A percentile compares a stretch with the other conserved stretches of the same genome.
phyloP scores from a whole-genome alignment of 2,888 invertebrate species.

The Aphidoletes aphidimyza region DNA sequence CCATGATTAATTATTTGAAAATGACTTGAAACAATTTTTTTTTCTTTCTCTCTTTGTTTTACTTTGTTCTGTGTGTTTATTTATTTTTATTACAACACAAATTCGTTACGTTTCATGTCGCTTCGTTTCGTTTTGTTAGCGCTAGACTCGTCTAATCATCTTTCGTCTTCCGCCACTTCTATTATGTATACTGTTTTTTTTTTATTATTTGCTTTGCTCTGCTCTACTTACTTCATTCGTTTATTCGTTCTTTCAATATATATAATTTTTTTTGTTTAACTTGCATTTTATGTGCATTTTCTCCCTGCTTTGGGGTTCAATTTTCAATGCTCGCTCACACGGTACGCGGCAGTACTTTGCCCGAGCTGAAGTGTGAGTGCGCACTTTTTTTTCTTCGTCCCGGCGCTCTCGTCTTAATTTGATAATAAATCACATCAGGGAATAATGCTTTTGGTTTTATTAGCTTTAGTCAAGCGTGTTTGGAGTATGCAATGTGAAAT shows the following conservation, averaged over 20 bases:
- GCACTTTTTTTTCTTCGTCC: neutral
- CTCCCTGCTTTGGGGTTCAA: neutral
- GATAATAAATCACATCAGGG: conserved; percentile 46
- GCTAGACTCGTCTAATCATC: neutral
- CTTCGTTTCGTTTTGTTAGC: conserved; percentile 4
- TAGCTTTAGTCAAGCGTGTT: conserved; percentile 26
- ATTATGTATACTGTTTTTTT: neutral
- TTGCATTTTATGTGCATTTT: neutral
- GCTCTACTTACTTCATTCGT: neutral
- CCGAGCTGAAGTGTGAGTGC: conserved; percentile 23
- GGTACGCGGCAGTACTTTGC: neutral
- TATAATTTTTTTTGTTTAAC: neutral
- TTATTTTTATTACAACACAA: conserved; percentile 21
- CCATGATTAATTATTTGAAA: conserved; percentile 21
- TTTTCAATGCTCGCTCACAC: conserved; percentile 14
- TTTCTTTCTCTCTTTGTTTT: neutral
- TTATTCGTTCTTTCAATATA: neutral
- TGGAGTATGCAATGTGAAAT: conserved; percentile 40
- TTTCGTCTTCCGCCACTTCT: neutral
- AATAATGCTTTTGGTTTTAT: conserved; percentile 41
- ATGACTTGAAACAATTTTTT: conserved; percentile 14
- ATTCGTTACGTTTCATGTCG: neutral
- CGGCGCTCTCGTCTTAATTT: conserved; percentile 36
- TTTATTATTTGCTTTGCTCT: neutral
- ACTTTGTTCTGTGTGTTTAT: conserved; percentile 6